Evolutionary conservation across 2,888 invertebrate species (phyloP).

Genomic region (Hyposoter didymator): DNA sequence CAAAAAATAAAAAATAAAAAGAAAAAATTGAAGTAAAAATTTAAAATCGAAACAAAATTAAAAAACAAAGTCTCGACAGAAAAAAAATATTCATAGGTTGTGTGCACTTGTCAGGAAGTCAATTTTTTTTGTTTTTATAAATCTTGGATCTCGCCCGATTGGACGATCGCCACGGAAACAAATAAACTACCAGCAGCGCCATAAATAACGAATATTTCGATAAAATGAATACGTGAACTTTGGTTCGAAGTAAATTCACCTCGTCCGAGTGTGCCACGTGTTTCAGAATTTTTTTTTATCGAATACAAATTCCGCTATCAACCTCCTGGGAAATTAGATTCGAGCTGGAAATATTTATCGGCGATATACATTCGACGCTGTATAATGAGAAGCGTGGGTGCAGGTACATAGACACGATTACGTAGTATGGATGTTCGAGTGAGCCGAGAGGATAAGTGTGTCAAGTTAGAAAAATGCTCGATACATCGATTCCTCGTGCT

Average conservation of each 20-base stretch:
- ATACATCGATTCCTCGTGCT: slow-evolving; percentile 10
- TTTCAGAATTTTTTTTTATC: background rate
- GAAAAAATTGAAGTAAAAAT: no score
- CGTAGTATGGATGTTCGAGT: background rate
- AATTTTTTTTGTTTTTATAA: no score
- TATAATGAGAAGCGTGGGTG: no score
- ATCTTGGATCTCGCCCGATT: no score
- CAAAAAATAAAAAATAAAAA: no score
- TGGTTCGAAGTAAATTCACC: background rate
- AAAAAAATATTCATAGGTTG: no score
- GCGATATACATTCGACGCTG: background rate
- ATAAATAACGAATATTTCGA: no score
- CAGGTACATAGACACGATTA: background rate
- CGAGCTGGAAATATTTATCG: background rate
- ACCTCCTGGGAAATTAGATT: slow-evolving; percentile 36
- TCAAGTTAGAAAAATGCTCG: background rate
- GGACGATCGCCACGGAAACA: no score
- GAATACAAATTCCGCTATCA: background rate
- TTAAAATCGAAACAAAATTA: no score
- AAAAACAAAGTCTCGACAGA: no score
- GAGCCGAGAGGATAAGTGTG: background rate
- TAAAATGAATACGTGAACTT: background rate
- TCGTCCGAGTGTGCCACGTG: background rate
- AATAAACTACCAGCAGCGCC: no score
- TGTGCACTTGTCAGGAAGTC: no score